Evolutionary conservation across 2,888 invertebrate species (phyloP), one percentile per base, ranked within the genome.

Genomic region (Empis stercorea): DNA sequence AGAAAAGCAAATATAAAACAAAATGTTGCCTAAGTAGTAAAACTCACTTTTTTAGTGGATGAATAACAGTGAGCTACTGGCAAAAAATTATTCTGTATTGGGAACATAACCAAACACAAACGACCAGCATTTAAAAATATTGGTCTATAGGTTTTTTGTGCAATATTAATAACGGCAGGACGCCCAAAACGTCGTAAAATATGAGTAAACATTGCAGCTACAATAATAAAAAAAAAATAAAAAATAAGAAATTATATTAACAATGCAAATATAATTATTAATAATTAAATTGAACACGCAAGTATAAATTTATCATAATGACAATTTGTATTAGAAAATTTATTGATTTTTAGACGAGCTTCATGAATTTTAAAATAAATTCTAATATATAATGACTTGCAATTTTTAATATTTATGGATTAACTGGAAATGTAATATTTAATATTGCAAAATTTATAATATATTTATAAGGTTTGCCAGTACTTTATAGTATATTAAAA

Each of bases 161-260:
- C 16, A 34, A 36, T 20, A 17, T 27, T 41, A 20, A 11, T 44
- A 37, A 48, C 47, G 46, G 50, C 51, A 49, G 52, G 49, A 49
- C 52, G 52, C 44, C 53, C 47, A 43, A 54, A 44, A 47, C 46
- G 56, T 44, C 51, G 53, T 20, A 57, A 55, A 51, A 51, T 53
- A 44, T 49, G 54, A 44, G 49, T 40, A 53, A 57, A 47, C 60
- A 59, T 60, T 51, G 49, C 56, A 53, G 52, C 56, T 57, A 56
- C 46, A 57, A 54, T 48, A 44, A 47, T 44, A 50, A 42, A 38
- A 36, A 43, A 9, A 27, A 27, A 27, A 9, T 27, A 27, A 9
- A 27, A 27, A 6, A 7, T 27, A 27, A 6, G 7, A 27, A 27
- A 27, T 4, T 2, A 27, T 6, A 27, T 6, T 27, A 7, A 27